A percentile compares a stretch with the other conserved stretches of the same genome.
Conservation (phyloP, 2,113 vertebrate genomes). For the Otus sunia region DNA sequence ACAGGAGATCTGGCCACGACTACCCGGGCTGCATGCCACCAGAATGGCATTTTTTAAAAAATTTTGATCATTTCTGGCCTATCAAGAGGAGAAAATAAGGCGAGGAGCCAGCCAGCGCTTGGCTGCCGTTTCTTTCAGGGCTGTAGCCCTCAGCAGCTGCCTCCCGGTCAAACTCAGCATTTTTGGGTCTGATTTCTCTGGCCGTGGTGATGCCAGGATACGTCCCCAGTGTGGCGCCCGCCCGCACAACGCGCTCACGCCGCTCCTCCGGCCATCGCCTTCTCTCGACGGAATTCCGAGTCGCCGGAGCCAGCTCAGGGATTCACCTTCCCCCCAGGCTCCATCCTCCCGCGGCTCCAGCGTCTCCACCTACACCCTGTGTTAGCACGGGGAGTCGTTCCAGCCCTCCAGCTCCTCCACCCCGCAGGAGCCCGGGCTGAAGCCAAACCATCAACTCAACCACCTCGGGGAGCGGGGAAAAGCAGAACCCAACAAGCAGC, state of each 20-base stretch:
- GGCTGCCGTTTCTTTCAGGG: not conserved
- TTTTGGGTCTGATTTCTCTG: not conserved
- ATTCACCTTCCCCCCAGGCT: not conserved
- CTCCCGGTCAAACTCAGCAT: not conserved
- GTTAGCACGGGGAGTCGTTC: not conserved
- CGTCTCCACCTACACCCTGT: not conserved
- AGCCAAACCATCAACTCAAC: not conserved
- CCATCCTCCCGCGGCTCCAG: not conserved
- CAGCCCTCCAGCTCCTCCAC: not conserved
- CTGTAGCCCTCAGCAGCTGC: not conserved
- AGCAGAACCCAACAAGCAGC: not conserved
- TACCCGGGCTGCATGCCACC: not conserved
- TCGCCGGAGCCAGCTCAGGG: rapidly evolving
- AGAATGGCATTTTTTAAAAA: too few relatives aligned
- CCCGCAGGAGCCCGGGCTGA: not conserved
- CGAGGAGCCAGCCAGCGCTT: not conserved
- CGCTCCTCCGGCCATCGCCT: not conserved
- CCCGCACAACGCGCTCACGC: not conserved
- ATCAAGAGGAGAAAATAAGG: not conserved
- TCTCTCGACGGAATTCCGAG: not conserved
- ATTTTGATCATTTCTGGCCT: not conserved
- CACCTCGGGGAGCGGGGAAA: too few relatives aligned
- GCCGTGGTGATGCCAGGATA: not conserved
- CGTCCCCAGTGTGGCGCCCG: not conserved
- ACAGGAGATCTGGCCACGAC: rapidly evolving